These are phyloP conservation scores for Aphelocoma coerulescens DNA, from an alignment of 2,113 vertebrate genomes.

Conservation along the genomic window DNA sequence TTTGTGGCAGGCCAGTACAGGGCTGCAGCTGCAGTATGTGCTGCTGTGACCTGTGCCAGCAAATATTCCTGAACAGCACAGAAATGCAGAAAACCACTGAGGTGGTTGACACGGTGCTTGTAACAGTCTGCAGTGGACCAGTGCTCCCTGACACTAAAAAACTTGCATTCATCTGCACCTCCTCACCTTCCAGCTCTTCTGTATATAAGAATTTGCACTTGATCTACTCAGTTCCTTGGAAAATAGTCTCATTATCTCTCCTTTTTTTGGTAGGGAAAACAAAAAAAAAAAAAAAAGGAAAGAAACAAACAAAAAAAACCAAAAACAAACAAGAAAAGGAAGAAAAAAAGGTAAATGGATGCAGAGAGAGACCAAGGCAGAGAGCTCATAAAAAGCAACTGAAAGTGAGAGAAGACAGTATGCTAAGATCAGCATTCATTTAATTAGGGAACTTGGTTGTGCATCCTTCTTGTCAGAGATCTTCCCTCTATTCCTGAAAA, in stretches of 20 bases:
- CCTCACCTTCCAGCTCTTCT: background rate
- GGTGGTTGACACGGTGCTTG: background rate
- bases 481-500: background rate
- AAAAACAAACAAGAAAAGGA: accelerated
- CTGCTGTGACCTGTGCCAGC: background rate
- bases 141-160: background rate
- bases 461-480: background rate
- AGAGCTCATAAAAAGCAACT: background rate
- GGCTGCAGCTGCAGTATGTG: background rate
- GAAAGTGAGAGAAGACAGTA: background rate
- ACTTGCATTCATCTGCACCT: background rate
- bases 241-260: background rate
- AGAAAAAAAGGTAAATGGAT: background rate
- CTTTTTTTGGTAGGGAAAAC: background rate
- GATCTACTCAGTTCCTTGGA: background rate
- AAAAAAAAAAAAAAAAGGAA: background rate
- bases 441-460: background rate
- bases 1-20: background rate
- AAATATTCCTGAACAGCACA: background rate
- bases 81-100: background rate
- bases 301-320: too few species aligned
- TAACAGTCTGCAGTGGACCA: background rate
- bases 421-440: background rate
- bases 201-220: background rate
- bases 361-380: background rate